These are phyloP conservation scores for Spea multiplicata DNA, from an alignment of 2,113 vertebrate species.

Conservation along the genomic window DNA sequence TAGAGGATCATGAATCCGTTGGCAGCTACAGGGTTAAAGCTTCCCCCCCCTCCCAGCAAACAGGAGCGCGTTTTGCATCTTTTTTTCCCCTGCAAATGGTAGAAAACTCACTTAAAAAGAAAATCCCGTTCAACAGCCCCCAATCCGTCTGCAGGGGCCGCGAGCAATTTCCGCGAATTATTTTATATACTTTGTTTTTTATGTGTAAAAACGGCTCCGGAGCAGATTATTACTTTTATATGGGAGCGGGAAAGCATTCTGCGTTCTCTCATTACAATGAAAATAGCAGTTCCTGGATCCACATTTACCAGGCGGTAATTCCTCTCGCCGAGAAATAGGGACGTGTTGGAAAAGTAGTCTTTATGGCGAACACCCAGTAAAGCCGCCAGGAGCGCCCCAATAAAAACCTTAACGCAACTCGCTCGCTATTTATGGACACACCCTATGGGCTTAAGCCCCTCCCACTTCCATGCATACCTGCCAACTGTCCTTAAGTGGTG, in stretches of 20 bases:
- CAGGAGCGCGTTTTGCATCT: too few relatives aligned
- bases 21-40: too few relatives aligned
- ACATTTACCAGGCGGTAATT: not conserved
- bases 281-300: not conserved
- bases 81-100: too few relatives aligned
- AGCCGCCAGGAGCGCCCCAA: too few relatives aligned
- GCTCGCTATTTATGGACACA: too few relatives aligned
- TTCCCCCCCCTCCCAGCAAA: too few relatives aligned
- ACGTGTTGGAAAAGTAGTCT: not conserved
- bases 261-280: not conserved
- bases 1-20: too few relatives aligned
- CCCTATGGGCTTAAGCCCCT: too few relatives aligned
- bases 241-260: not conserved
- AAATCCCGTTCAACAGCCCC: not conserved
- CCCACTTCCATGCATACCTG: too few relatives aligned
- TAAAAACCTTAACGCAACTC: too few relatives aligned
- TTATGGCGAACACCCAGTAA: not conserved
- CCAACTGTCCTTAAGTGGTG: too few relatives aligned
- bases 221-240: slow-evolving; percentile 1
- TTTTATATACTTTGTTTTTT: not conserved
- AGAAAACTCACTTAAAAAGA: not conserved
- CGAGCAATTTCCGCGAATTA: not conserved
- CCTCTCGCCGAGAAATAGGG: not conserved
- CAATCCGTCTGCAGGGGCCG: not conserved
- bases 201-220: not conserved